Conservation (phyloP, 2,113 vertebrate genomes). For the Gila orcuttii region DNA sequence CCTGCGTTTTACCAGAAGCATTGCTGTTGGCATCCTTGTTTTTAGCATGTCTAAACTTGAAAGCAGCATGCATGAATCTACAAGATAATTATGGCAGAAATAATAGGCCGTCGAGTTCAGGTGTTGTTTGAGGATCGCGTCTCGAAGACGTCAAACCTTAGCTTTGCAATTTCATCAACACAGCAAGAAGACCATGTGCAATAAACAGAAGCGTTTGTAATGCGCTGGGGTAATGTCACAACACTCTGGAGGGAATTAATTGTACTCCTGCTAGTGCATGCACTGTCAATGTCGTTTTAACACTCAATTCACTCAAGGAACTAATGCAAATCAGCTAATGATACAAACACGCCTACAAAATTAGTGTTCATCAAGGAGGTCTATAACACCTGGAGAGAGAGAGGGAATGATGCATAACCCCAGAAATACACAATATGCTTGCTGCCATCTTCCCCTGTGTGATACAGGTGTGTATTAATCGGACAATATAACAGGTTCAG, state of each 20-base stretch:
- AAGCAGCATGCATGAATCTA: not conserved
- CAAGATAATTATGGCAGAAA: not conserved
- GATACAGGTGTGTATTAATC: not conserved
- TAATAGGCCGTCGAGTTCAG: not conserved
- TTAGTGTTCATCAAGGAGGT: not conserved
- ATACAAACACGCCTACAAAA: slow-evolving; percentile 21
- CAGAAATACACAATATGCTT: not conserved
- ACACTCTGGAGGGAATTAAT: not conserved
- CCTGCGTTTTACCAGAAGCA: not conserved
- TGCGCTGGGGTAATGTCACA: not conserved
- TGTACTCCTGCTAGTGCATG: not conserved
- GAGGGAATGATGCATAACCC: not conserved
- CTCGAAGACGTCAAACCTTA: slow-evolving; percentile 2
- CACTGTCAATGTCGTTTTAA: not conserved
- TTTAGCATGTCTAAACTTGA: not conserved
- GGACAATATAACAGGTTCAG: not conserved
- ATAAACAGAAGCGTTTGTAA: not conserved
- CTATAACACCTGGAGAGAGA: not conserved
- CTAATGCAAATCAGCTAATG: slow-evolving; percentile 3
- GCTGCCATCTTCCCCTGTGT: not conserved
- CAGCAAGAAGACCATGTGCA: not conserved
- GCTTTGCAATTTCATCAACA: slow-evolving; percentile 6
- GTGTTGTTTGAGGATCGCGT: slow-evolving; percentile 5
- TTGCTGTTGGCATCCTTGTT: not conserved
- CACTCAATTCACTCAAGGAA: not conserved